Percentiles rank a stretch among this genome's conserved stretches.
Evolutionary conservation across 2,888 invertebrate genomes (phyloP).

Genomic region (Euplexia lucipara): DNA sequence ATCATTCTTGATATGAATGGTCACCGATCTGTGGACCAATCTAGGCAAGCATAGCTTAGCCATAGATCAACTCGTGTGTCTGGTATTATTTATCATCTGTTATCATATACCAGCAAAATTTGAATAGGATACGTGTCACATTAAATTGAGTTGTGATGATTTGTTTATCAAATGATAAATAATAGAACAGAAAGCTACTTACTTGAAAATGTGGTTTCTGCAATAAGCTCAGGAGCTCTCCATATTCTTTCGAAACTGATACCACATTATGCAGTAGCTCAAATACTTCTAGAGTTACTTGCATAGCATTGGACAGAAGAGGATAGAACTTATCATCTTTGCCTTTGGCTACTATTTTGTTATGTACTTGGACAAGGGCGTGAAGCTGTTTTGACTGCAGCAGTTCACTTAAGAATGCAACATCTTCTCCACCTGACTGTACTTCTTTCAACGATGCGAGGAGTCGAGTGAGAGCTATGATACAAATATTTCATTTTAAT

Average conservation of each 20-base stretch:
- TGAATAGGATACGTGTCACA: too few relatives aligned
- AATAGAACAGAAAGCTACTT: constrained; percentile 56
- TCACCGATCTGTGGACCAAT: too few relatives aligned
- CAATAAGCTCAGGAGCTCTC: constrained; percentile 95
- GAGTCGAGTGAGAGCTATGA: constrained; percentile 95
- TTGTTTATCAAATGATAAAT: neutral
- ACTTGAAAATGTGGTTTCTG: constrained; percentile 97
- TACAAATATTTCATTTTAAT: constrained; percentile 18
- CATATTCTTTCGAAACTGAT: constrained; percentile 94
- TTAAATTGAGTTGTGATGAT: too few relatives aligned
- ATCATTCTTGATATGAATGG: too few relatives aligned
- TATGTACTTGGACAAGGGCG: constrained; percentile 97
- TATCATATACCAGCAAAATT: too few relatives aligned
- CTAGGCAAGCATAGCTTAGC: too few relatives aligned
- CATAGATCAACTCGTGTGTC: too few relatives aligned
- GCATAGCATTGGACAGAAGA: constrained; percentile 96
- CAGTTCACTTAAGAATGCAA: constrained; percentile 95
- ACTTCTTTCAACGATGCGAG: constrained; percentile 96
- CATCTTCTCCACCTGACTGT: constrained; percentile 95
- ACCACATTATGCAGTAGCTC: constrained; percentile 93
- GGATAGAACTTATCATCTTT: constrained; percentile 96
- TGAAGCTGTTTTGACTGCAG: constrained; percentile 97
- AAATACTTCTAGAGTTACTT: constrained; percentile 95
- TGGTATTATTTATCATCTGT: too few relatives aligned
- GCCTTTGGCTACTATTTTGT: constrained; percentile 96